Evolutionary conservation across 2,888 invertebrate species (phyloP), one percentile per base, ranked within the genome.

Genomic region (Doris montereyensis): DNA sequence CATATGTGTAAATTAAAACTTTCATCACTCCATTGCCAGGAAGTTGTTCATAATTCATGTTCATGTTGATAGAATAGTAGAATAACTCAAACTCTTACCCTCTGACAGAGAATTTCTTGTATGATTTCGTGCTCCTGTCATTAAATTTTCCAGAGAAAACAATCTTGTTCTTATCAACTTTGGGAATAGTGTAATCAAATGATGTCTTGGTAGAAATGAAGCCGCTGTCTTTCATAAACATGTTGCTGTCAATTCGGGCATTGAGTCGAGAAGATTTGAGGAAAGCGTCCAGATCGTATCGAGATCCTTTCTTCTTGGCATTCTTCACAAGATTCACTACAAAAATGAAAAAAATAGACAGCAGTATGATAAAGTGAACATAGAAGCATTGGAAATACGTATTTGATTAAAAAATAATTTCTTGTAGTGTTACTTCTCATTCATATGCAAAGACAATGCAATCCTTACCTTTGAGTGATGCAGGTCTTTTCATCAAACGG

Each of bases 121-220:
- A 77, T 28, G 65, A 78, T 30, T 81, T 83, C 21, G 78, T 81
- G 13, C 81, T 80, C 57, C 83, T 84, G 65, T 84, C 80, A 24
- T 78, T 76, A 28, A 84, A 35, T 73, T 84, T 85, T 67, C 81
- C 84, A 65, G 76, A 83, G 65, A 84, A 74, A n/a, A 72, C 79
- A 5, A 88, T 60, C 1, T 83, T 84, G 74, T 88, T 86, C 58
- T 84, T 85, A 10, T 76, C 81, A 30, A 77, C 70, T 34, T 81
- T 82, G 5, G 80, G 82, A 60, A 86, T 70, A 57, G 81, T 85
- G 78, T 87, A 87, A 67, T 85, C 84, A 13, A 80, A 52, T 5
- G 77, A 77, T 4, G 85, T 4, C 26, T 81, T 83, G 1, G 83
- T 21, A 0, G 60, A 60, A 5, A 74, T 13, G 17, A 70, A 34